phyloP scores from a whole-genome alignment of 2,888 invertebrate genomes.

The Meteorus colon region DNA sequence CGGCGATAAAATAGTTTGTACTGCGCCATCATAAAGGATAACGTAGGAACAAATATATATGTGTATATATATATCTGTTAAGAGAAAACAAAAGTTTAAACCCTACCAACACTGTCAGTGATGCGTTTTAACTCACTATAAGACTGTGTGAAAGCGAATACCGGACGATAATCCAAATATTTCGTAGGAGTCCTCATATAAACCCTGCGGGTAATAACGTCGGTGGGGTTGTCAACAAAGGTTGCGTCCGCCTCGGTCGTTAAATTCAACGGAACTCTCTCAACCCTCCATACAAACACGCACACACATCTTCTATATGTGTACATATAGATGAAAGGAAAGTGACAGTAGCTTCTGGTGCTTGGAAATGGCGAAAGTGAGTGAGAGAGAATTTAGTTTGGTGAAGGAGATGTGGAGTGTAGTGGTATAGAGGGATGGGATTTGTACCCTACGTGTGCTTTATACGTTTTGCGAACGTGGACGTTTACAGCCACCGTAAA shows the following conservation, averaged over 20 bases:
- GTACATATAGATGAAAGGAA: not conserved
- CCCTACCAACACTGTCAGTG: constrained; percentile 30
- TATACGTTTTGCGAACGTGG: constrained; percentile 53
- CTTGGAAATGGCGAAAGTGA: not conserved
- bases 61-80: not conserved
- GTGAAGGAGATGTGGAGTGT: constrained; percentile 18
- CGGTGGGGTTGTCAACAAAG: constrained; percentile 62
- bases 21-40: constrained; percentile 14
- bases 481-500: constrained; percentile 70
- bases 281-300: not conserved
- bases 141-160: constrained; percentile 32
- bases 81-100: constrained; percentile 15
- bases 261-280: constrained; percentile 53
- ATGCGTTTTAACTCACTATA: constrained; percentile 7
- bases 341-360: constrained; percentile 4
- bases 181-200: constrained; percentile 47
- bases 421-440: constrained; percentile 12
- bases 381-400: not conserved
- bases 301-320: not conserved
- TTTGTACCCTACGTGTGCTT: constrained; percentile 35
- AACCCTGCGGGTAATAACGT: constrained; percentile 56
- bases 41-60: not conserved
- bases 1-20: constrained; percentile 13
- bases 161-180: constrained; percentile 53
- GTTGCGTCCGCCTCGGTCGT: constrained; percentile 60